These are phyloP conservation scores for Sphenodon punctatus DNA, from an alignment of 2,797 vertebrate genomes.

Conservation along the genomic window DNA sequence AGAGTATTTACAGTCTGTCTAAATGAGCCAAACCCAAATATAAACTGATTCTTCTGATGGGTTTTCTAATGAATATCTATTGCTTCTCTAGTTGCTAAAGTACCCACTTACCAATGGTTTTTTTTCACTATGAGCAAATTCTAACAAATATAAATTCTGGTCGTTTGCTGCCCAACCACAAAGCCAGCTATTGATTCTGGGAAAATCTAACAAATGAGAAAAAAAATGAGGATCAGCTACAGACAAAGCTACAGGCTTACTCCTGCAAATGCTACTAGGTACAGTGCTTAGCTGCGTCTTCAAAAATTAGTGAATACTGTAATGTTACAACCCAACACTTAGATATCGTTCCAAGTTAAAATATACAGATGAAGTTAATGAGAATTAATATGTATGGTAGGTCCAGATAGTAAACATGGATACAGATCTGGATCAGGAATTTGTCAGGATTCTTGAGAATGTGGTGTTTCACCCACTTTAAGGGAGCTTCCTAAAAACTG, in stretches of 20 bases:
- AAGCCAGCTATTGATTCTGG: background rate
- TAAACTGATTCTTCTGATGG: conserved; percentile 61
- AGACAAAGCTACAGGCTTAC: too few species aligned
- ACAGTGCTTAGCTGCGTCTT: fast-evolving
- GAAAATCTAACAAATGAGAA: background rate
- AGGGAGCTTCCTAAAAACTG: too few species aligned
- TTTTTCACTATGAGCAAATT: conserved; percentile 1
- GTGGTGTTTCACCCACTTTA: too few species aligned
- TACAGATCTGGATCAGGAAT: background rate
- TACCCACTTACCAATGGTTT: conserved; percentile 13
- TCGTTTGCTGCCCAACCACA: conserved; percentile 28
- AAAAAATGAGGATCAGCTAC: too few species aligned
- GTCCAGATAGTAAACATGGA: background rate
- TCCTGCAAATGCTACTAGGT: background rate
- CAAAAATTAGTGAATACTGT: background rate
- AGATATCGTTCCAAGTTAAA: background rate
- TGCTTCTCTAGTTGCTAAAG: conserved; percentile 37
- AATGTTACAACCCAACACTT: background rate
- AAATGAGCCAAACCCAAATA: conserved; percentile 39
- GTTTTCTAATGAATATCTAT: conserved; percentile 63
- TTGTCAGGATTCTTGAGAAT: too few species aligned
- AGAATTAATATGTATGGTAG: background rate
- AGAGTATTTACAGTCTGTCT: conserved; percentile 41
- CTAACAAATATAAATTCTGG: conserved; percentile 34
- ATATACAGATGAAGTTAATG: background rate